Conservation (phyloP, 2,113 vertebrate species). For the Serilophus lunatus region DNA sequence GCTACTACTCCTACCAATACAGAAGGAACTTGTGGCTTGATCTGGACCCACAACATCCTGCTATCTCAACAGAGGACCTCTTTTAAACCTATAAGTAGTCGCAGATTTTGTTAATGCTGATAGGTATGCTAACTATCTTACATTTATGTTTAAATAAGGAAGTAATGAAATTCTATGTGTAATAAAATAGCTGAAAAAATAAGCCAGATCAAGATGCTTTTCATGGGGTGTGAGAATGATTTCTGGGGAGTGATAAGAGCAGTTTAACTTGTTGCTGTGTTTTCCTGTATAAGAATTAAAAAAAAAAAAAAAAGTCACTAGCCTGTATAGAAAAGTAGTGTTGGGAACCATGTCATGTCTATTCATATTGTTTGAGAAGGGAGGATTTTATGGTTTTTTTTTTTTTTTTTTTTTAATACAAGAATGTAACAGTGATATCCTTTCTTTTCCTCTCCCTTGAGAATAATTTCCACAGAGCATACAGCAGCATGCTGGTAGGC, state of each 20-base stretch:
- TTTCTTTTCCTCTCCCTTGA: not conserved
- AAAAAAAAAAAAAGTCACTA: too few species aligned
- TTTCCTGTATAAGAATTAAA: too few species aligned
- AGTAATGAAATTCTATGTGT: not conserved
- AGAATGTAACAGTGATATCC: not conserved
- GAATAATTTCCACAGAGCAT: not conserved
- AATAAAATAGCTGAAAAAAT: not conserved
- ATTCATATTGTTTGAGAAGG: not conserved
- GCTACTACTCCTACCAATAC: not conserved
- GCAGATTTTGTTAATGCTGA: not conserved
- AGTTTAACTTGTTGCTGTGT: not conserved
- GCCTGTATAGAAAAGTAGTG: too few species aligned
- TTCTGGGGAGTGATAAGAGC: not conserved
- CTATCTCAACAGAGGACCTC: not conserved
- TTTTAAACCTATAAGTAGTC: not conserved
- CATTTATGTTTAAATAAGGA: not conserved
- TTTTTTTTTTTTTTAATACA: not conserved
- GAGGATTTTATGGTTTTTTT: not conserved
- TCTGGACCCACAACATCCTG: not conserved
- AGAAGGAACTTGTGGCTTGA: not conserved
- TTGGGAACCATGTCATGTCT: too few species aligned
- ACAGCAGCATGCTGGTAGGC: not conserved
- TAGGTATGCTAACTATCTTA: not conserved
- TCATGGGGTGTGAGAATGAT: not conserved
- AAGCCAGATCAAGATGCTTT: not conserved